These are phyloP conservation scores for Tinea trinotella DNA, from an alignment of 2,888 invertebrate species.

Conservation along the genomic window DNA sequence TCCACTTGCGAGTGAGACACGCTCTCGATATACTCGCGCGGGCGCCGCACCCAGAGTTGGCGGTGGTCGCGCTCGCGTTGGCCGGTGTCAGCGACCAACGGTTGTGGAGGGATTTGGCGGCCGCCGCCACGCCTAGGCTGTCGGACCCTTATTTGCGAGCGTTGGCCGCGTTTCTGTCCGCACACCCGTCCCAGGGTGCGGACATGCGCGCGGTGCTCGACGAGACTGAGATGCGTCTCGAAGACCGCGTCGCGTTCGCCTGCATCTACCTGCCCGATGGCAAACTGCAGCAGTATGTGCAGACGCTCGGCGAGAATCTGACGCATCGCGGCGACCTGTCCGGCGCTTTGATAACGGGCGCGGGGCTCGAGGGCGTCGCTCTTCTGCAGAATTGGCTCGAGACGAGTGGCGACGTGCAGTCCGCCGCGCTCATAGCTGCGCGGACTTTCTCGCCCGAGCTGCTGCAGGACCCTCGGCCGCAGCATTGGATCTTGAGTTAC, in stretches of 20 bases:
- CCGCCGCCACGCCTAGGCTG: conserved; percentile 82
- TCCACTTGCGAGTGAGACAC: conserved; percentile 86
- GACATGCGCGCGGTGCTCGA: conserved; percentile 30
- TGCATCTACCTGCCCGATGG: conserved; percentile 87
- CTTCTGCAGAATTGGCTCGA: conserved; percentile 92
- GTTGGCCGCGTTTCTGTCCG: conserved; percentile 91
- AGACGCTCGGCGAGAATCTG: conserved; percentile 77
- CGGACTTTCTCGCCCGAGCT: conserved; percentile 81
- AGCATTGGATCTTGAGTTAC: conserved; percentile 86
- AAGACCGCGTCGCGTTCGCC: conserved; percentile 93
- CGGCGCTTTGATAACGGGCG: conserved; percentile 87
- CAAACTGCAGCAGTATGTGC: conserved; percentile 84
- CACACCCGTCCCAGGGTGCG: conserved; percentile 55
- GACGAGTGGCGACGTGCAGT: conserved; percentile 90
- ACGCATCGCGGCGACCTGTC: conserved; percentile 85
- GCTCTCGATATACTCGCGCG: conserved; percentile 90
- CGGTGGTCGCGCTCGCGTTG: conserved; percentile 71
- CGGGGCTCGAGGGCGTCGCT: conserved; percentile 80
- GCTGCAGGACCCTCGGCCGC: conserved; percentile 71
- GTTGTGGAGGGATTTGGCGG: conserved; percentile 85
- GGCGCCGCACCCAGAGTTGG: conserved; percentile 57
- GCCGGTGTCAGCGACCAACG: conserved; percentile 91
- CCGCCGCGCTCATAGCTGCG: conserved; percentile 84
- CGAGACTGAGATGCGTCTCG: conserved; percentile 87
- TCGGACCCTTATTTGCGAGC: conserved; percentile 93